Base-by-base conservation (phyloP, 2,888 invertebrate genomes). In the Scrobipalpa costella region DNA sequence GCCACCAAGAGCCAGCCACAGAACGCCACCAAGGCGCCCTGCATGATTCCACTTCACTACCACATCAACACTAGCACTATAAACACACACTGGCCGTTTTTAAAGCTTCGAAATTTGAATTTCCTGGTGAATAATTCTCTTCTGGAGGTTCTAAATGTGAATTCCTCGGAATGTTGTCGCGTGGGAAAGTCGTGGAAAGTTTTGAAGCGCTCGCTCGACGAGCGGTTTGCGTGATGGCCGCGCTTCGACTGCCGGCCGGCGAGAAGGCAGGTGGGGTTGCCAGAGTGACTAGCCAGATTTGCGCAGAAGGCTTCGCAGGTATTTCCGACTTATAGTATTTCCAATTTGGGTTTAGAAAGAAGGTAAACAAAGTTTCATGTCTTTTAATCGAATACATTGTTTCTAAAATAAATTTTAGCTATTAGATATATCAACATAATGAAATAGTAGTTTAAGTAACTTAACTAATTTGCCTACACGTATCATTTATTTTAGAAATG, bases 11-110 rank as follows among this genome's bases (percentile, higher is more conserved):
- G 73, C 64, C 83, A 78, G 75, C 88, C 83, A 80, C 88, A 88
- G 85, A 84, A 88, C 86, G 88, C 89, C 86, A 79, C 80, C 77
- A 81, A 79, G 89, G 88, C 90, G 88, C 84, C 80, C 86, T 85
- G 84, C 90, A 90, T 90, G 76, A 79, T 83, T 81, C 49, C 61
- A 80, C 80, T 77, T 80, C 84, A 84, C 69, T 63, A 81, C 81
- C 89, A 88, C 90, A 89, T 89, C 84, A 85, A 90, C 88, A 61
- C 61, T 19, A 49, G 87, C 86, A 71, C 69, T 55, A 34, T 33
- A 9, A 33, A 21, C 58, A 21, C 64, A 58, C 61, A 27, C 63
- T 36, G 57, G 50, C 44, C 57, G 57, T 38, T 58, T 55, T 55
- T 27, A 49, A 49, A 52, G 9, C 11, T 13, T 8, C 1, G 15